Evolutionary conservation across 2,888 invertebrate species (phyloP), one percentile per base, ranked within the genome.

Genomic region (Lathronympha strigana): DNA sequence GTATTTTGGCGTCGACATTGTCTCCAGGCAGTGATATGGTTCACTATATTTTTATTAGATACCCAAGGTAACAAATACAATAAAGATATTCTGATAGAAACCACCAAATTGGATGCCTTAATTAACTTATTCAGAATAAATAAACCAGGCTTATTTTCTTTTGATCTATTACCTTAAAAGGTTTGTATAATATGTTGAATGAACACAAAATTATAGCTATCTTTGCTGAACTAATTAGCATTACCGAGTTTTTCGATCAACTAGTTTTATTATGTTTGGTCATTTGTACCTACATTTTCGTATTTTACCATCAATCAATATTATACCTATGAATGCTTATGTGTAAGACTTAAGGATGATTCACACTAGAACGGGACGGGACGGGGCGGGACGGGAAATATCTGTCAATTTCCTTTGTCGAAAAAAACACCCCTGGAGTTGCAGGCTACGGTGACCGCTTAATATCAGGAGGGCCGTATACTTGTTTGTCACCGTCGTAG

Each of bases 1-100:
- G 11, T 9, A 45, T 45, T 13, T 45, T 19, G 21, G 45, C 45
- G 13, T 43, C 43, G 45, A 21, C 45, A 45, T 40, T 40, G 38
- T n/a, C 15, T 15, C 38, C n/a, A 15, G n/a, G n/a, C 40, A 3
- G 15, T 40, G 40, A 40, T 40, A 40, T 13, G 43, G 11, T 21
- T 45, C 13, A 21, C 45, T 21, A 45, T 13, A 45, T 45, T 45
- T 40, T 45, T 21, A 45, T 45, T 21, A 21, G 21, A 45, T 45
- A 45, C 6, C 45, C 45, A 21, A 45, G 45, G 45, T 45, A 45
- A 13, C 36, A 9, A 45, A 45, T 45, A 45, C 21, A 45, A 45
- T 45, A 45, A 45, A 45, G 21, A 21, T 45, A 21, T 45, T 45
- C 28, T 45, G 13, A 11, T 13, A 19, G 21, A 21, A 45, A 19